phyloP scores from a whole-genome alignment of 2,888 invertebrate species.

The Apodemia zela region DNA sequence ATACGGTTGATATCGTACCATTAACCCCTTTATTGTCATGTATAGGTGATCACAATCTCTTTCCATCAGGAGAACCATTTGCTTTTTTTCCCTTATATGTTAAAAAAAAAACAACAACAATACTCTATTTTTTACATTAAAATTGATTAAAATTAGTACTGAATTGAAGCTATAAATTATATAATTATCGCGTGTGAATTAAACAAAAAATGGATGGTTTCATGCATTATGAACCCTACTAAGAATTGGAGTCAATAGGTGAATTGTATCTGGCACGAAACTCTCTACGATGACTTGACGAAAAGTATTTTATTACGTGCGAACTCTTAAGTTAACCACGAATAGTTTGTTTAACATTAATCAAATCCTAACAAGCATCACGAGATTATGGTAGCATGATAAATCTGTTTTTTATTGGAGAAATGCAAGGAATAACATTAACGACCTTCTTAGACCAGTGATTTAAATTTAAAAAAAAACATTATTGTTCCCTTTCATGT shows the following conservation, averaged over 20 bases:
- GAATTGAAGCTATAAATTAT: not conserved
- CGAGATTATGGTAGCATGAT: not conserved
- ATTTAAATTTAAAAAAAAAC: too few species aligned
- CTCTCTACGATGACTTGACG: conserved; percentile 21
- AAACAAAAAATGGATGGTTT: not conserved
- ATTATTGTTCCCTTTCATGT: too few species aligned
- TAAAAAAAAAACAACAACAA: too few species aligned
- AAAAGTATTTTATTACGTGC: conserved; percentile 20
- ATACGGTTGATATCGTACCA: too few species aligned
- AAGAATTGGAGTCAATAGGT: conserved; percentile 23
- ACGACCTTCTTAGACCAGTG: too few species aligned
- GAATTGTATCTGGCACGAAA: conserved; percentile 26
- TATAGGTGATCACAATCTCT: too few species aligned
- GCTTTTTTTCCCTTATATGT: too few species aligned
- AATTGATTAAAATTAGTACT: too few species aligned
- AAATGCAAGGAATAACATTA: not conserved
- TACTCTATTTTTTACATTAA: too few species aligned
- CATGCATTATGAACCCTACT: not conserved
- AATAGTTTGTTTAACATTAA: conserved; percentile 3
- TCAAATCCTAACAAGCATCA: not conserved
- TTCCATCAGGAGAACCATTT: too few species aligned
- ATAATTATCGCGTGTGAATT: not conserved
- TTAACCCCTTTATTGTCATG: too few species aligned
- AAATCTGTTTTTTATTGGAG: not conserved
- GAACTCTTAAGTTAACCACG: conserved; percentile 21